Percentiles rank a stretch among this genome's conserved stretches.
These are phyloP conservation scores for Piscicola geometra DNA, from an alignment of 2,888 invertebrate species.

Conservation along the genomic window DNA sequence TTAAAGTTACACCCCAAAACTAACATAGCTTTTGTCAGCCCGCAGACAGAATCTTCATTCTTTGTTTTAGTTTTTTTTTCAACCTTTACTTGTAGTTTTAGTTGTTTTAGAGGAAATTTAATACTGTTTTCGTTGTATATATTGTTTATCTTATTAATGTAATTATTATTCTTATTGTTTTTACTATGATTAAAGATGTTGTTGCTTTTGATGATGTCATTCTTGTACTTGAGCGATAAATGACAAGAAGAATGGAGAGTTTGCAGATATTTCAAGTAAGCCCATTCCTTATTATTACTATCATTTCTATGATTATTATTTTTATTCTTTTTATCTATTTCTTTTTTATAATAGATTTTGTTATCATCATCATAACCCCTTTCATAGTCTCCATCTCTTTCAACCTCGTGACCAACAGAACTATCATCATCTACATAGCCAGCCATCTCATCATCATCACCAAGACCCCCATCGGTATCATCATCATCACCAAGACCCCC, in stretches of 20 bases:
- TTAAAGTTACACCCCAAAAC: constrained; percentile 10
- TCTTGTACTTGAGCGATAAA: no score
- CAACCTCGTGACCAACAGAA: no score
- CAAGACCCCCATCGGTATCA: neutral
- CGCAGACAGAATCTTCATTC: no score
- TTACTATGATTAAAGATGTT: neutral
- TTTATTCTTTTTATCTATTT: neutral
- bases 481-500: neutral
- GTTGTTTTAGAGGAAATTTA: neutral
- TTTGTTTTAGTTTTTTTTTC: neutral
- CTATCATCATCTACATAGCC: neutral
- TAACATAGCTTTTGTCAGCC: neutral
- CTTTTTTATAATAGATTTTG: neutral
- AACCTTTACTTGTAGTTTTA: neutral
- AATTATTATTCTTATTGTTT: neutral
- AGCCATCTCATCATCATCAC: neutral
- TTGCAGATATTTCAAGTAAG: neutral
- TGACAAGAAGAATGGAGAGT: neutral
- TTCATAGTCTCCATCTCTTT: no score
- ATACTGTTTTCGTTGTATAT: neutral
- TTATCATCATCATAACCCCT: neutral
- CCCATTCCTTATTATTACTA: neutral
- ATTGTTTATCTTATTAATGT: neutral
- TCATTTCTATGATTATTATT: neutral
- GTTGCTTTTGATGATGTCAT: no score